phyloP scores from a whole-genome alignment of 2,113 vertebrate species.

The Apeltes quadracus region DNA sequence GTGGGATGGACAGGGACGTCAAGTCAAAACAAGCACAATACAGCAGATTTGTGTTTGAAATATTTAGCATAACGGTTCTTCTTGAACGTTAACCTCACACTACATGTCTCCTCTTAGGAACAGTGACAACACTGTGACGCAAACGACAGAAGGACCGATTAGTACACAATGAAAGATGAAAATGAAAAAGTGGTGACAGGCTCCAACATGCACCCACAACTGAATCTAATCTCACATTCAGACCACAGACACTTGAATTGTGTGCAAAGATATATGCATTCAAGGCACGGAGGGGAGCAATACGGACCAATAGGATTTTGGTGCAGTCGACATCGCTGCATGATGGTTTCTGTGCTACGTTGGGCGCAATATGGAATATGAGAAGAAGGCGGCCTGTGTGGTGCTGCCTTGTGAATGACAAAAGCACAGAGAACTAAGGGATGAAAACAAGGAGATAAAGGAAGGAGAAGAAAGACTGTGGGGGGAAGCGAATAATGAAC shows the following conservation, averaged over 20 bases:
- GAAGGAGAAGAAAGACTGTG: background rate
- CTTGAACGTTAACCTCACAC: slow-evolving; percentile 7
- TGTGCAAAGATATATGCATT: slow-evolving; percentile 39
- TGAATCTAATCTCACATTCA: slow-evolving; percentile 38
- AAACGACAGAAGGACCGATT: slow-evolving; percentile 21
- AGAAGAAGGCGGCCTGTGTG: slow-evolving; percentile 21
- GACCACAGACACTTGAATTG: slow-evolving; percentile 38
- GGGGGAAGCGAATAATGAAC: background rate
- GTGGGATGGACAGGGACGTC: background rate
- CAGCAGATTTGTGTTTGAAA: background rate
- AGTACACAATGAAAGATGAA: slow-evolving; percentile 21
- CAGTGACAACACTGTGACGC: slow-evolving; percentile 7
- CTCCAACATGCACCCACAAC: slow-evolving; percentile 27
- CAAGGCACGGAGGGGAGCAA: slow-evolving; percentile 29
- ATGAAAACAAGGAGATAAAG: background rate
- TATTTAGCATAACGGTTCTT: background rate
- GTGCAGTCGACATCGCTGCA: slow-evolving; percentile 37
- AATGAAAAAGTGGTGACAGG: slow-evolving; percentile 1
- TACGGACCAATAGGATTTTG: slow-evolving; percentile 45
- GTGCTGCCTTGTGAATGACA: slow-evolving; percentile 30
- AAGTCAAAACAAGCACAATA: background rate
- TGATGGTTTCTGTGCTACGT: slow-evolving; percentile 17
- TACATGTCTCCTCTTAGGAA: slow-evolving; percentile 3
- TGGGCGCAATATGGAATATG: slow-evolving; percentile 24
- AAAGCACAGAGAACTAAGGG: slow-evolving; percentile 4